Evolutionary conservation across 2,888 invertebrate genomes (phyloP).

Genomic region (Scaptomyza polygonia): DNA sequence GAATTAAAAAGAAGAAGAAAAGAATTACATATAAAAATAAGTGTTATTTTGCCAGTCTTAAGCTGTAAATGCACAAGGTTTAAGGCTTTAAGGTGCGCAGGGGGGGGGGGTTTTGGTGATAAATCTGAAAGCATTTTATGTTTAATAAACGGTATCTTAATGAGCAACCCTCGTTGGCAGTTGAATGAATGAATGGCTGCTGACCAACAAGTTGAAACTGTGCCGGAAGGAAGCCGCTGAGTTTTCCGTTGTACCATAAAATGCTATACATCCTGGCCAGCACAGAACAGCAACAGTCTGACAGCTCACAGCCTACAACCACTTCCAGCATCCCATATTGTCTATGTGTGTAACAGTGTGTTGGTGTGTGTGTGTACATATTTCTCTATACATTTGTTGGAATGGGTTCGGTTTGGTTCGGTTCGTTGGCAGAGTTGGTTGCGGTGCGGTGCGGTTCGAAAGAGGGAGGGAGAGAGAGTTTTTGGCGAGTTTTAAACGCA

Average conservation of each 20-base stretch:
- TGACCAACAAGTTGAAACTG: conserved; percentile 55
- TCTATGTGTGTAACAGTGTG: not conserved
- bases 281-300: conserved; percentile 3
- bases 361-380: not conserved
- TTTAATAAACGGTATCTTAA: conserved; percentile 23
- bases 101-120: not conserved
- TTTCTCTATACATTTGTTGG: conserved; percentile 10
- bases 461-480: conserved; percentile 51
- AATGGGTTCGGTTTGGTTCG: no score
- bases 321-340: conserved; percentile 38
- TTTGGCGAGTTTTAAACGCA: conserved; percentile 65
- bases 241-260: conserved; percentile 75
- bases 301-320: conserved; percentile 30
- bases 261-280: conserved; percentile 68
- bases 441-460: no score
- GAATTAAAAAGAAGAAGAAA: not conserved
- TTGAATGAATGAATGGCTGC: conserved; percentile 18
- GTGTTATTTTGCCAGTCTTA: not conserved
- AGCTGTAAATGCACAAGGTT: not conserved
- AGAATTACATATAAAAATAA: not conserved
- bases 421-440: not conserved
- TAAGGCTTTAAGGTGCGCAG: not conserved
- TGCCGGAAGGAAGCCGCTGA: conserved; percentile 74
- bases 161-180: conserved; percentile 38
- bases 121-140: not conserved